Evolutionary conservation across 2,888 invertebrate genomes (phyloP).

Genomic region (Metopia argyrocephala): DNA sequence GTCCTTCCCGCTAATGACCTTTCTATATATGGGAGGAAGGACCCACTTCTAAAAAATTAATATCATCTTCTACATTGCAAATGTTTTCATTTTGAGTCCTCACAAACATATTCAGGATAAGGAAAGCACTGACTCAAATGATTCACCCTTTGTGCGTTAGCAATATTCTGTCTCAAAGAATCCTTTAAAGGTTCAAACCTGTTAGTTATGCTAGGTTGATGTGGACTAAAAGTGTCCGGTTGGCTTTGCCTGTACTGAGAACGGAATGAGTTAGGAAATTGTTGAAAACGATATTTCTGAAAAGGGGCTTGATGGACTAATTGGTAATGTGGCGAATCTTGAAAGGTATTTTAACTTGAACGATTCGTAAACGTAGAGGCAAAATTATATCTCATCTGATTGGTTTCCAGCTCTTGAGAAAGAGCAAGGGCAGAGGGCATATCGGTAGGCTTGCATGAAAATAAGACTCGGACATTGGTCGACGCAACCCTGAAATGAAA

Average conservation of each 20-base stretch:
- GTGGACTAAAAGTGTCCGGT: too few species aligned
- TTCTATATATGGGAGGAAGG: constrained; percentile 53
- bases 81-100: background rate
- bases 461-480: constrained; percentile 43
- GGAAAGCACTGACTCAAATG: too few species aligned
- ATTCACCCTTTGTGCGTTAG: too few species aligned
- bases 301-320: too few species aligned
- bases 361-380: constrained; percentile 33
- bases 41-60: constrained; percentile 31
- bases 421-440: constrained; percentile 51
- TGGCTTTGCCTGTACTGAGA: too few species aligned
- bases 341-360: constrained; percentile 36
- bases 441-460: constrained; percentile 49
- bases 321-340: constrained; percentile 37
- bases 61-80: constrained; percentile 21
- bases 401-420: constrained; percentile 49
- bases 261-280: too few species aligned
- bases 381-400: constrained; percentile 46
- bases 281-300: too few species aligned
- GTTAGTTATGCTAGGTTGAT: too few species aligned
- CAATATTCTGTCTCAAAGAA: too few species aligned
- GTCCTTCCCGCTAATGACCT: constrained; percentile 31
- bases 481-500: too few species aligned
- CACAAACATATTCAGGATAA: too few species aligned
- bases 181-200: too few species aligned